Evolutionary conservation across 2,888 invertebrate species (phyloP).

Genomic region (Baronia brevicornis): DNA sequence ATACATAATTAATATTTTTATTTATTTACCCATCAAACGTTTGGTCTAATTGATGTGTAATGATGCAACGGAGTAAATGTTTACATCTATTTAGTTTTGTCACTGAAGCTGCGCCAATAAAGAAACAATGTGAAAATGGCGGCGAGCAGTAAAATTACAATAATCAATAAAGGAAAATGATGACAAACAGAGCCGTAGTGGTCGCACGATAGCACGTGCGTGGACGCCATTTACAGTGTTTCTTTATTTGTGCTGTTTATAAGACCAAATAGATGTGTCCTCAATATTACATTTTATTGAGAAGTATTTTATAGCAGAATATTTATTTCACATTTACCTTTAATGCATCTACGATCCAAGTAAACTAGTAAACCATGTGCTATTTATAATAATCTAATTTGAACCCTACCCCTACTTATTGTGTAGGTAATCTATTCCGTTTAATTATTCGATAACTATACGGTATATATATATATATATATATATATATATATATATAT

Average conservation of each 20-base stretch:
- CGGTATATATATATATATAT: too few species aligned
- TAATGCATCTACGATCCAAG: slow-evolving; percentile 10
- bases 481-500: too few species aligned
- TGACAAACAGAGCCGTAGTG: too few species aligned
- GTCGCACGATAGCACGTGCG: too few species aligned
- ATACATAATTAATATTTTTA: slow-evolving; percentile 10
- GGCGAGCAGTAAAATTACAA: too few species aligned
- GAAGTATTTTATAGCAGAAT: slow-evolving; percentile 5
- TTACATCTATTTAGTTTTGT: slow-evolving; percentile 5
- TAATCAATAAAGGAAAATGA: too few species aligned
- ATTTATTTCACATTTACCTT: slow-evolving; percentile 1
- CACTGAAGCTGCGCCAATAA: too few species aligned
- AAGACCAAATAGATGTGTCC: slow-evolving; percentile 2
- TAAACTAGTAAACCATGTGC: slow-evolving; percentile 15
- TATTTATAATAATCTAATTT: slow-evolving; percentile 9
- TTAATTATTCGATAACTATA: too few species aligned
- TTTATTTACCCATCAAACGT: slow-evolving; percentile 11
- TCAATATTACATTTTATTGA: slow-evolving; percentile 1
- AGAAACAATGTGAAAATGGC: too few species aligned
- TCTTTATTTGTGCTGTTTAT: too few species aligned
- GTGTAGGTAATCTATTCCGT: slow-evolving; percentile 11
- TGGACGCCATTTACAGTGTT: too few species aligned
- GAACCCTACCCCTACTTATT: slow-evolving; percentile 12
- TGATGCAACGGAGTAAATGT: slow-evolving; percentile 1
- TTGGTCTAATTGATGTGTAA: slow-evolving; percentile 10